A percentile compares a stretch with the other conserved stretches of the same genome.
Conservation (phyloP, 1,140 invertebrate species). For the Luehdorfia chinensis region DNA sequence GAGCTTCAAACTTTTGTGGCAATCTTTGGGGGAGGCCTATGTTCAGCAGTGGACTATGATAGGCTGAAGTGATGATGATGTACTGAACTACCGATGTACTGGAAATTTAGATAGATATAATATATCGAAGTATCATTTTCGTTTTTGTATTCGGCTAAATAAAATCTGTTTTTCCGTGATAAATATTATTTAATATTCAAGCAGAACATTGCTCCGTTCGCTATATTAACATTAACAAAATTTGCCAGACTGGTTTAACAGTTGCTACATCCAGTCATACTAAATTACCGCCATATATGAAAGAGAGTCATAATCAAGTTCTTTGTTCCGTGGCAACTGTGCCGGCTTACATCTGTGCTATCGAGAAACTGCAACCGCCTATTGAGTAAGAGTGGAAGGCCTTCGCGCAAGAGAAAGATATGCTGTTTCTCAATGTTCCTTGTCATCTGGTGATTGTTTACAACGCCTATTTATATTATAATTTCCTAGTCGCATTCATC, state of each 20-base stretch:
- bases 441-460: conserved; percentile 62
- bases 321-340: conserved; percentile 16
- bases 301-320: conserved; percentile 12
- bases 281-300: neutral
- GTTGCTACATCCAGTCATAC: neutral
- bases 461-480: conserved; percentile 47
- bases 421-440: conserved; percentile 54
- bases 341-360: conserved; percentile 28
- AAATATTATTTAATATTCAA: too few relatives aligned
- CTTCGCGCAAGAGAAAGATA: conserved; percentile 65
- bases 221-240: too few relatives aligned
- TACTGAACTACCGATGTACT: too few relatives aligned
- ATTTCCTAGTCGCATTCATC: conserved; percentile 28
- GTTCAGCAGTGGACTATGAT: too few relatives aligned
- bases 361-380: conserved; percentile 39
- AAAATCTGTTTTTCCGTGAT: too few relatives aligned
- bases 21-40: too few relatives aligned
- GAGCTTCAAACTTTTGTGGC: too few relatives aligned
- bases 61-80: too few relatives aligned
- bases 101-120: too few relatives aligned
- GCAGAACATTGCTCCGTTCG: too few relatives aligned
- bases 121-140: too few relatives aligned
- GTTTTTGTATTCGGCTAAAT: too few relatives aligned
- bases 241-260: neutral
- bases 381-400: conserved; percentile 68